A percentile compares a stretch with the other conserved stretches of the same genome.
Conservation (phyloP, 2,888 invertebrate genomes). For the Sepiola atlantica region DNA sequence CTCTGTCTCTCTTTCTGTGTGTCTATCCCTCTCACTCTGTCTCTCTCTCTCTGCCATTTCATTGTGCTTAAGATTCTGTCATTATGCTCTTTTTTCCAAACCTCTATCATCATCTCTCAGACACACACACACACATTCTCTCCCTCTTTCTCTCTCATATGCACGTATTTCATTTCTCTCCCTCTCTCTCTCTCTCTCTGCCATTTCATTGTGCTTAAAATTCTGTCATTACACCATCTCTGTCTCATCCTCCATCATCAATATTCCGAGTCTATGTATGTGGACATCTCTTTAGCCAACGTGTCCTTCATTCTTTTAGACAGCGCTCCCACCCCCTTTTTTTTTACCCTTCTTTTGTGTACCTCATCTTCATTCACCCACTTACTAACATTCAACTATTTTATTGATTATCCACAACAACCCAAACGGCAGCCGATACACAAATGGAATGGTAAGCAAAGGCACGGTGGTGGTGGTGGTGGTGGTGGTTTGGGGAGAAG, state of each 20-base stretch:
- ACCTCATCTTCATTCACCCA: background rate
- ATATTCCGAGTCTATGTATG: background rate
- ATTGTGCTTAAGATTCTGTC: background rate
- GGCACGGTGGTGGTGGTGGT: background rate
- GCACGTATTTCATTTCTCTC: background rate
- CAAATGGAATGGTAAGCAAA: background rate
- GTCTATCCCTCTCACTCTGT: no score
- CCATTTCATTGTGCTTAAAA: background rate
- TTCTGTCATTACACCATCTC: background rate
- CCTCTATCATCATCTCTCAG: background rate
- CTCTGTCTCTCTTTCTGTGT: background rate
- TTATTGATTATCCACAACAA: background rate
- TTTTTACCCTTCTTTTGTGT: background rate
- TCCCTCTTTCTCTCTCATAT: constrained; percentile 41
- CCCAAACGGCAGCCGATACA: background rate
- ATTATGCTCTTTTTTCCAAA: no score
- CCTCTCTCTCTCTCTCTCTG: constrained; percentile 34
- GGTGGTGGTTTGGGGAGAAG: background rate
- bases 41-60: background rate
- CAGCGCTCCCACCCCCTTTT: background rate
- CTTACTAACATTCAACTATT: background rate
- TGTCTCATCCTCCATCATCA: background rate
- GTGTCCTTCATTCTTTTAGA: background rate
- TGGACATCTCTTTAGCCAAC: background rate
- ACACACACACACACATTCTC: background rate